phyloP scores from a whole-genome alignment of 2,888 invertebrate genomes.

The Ferdinandea cuprea region DNA sequence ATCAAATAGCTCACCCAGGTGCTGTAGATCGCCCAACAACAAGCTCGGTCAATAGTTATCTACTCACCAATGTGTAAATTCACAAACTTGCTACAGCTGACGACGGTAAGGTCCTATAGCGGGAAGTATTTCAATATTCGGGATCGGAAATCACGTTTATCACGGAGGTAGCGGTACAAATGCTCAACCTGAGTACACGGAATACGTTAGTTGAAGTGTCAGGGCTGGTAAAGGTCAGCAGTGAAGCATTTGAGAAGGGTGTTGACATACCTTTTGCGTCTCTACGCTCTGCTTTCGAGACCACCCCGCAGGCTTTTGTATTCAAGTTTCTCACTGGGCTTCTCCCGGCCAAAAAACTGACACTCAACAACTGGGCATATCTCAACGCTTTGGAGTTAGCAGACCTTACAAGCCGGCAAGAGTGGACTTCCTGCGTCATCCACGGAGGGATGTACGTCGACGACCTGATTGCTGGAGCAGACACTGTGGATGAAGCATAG shows the following conservation, averaged over 20 bases:
- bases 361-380: too few relatives aligned
- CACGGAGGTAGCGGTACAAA: background rate
- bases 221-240: slow-evolving; percentile 14
- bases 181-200: background rate
- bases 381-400: too few relatives aligned
- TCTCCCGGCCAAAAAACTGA: too few relatives aligned
- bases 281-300: background rate
- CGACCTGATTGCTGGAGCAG: too few relatives aligned
- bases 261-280: slow-evolving; percentile 9
- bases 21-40: background rate
- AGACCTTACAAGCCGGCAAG: too few relatives aligned
- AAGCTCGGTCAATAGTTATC: background rate
- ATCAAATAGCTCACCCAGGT: background rate
- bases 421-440: too few relatives aligned
- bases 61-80: background rate
- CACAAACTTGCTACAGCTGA: slow-evolving; percentile 9
- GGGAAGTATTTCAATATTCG: slow-evolving; percentile 1
- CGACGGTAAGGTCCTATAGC: background rate
- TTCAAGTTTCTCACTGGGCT: too few relatives aligned
- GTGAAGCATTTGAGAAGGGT: background rate
- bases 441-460: too few relatives aligned
- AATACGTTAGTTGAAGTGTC: slow-evolving; percentile 5
- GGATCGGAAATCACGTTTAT: slow-evolving; percentile 1
- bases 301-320: background rate
- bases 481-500: too few relatives aligned